Percentiles rank a stretch among this genome's conserved stretches.
phyloP scores from a whole-genome alignment of 2,888 invertebrate species.

The Cryptocheilus praepositus region DNA sequence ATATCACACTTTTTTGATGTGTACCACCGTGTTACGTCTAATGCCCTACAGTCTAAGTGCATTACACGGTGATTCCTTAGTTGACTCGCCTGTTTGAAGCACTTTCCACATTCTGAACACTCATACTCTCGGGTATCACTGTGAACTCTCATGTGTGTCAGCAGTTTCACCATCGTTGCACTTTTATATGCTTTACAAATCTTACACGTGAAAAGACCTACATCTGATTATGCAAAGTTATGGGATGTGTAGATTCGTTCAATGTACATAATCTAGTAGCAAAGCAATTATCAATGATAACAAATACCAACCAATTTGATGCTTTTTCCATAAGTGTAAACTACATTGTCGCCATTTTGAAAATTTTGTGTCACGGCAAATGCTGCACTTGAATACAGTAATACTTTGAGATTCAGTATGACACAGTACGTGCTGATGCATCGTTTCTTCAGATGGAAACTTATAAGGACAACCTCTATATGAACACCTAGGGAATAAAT shows the following conservation, averaged over 20 bases:
- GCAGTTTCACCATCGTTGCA: slow-evolving; percentile 77
- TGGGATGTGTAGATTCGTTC: slow-evolving; percentile 2
- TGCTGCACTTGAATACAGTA: slow-evolving; percentile 76
- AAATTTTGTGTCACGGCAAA: slow-evolving; percentile 76
- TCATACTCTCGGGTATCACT: slow-evolving; percentile 76
- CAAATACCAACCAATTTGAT: slow-evolving; percentile 75
- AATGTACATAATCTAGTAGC: neutral
- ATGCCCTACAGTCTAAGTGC: slow-evolving; percentile 74
- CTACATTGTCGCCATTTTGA: slow-evolving; percentile 81
- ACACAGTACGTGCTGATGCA: slow-evolving; percentile 76
- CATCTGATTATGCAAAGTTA: slow-evolving; percentile 66
- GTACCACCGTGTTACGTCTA: slow-evolving; percentile 75
- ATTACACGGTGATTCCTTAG: slow-evolving; percentile 79
- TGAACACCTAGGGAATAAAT: slow-evolving; percentile 74
- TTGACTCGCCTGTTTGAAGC: slow-evolving; percentile 80
- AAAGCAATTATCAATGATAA: slow-evolving; percentile 1
- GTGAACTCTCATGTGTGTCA: slow-evolving; percentile 81
- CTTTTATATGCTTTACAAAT: slow-evolving; percentile 78
- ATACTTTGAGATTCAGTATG: slow-evolving; percentile 70
- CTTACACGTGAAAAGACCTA: slow-evolving; percentile 79
- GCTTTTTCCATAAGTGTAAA: slow-evolving; percentile 82
- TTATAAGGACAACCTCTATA: slow-evolving; percentile 77
- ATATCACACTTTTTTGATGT: slow-evolving; percentile 81
- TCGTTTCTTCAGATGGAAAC: slow-evolving; percentile 72
- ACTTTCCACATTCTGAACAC: slow-evolving; percentile 78